Base-by-base conservation (phyloP, 2,797 vertebrate species). In the Leuciscus waleckii region DNA sequence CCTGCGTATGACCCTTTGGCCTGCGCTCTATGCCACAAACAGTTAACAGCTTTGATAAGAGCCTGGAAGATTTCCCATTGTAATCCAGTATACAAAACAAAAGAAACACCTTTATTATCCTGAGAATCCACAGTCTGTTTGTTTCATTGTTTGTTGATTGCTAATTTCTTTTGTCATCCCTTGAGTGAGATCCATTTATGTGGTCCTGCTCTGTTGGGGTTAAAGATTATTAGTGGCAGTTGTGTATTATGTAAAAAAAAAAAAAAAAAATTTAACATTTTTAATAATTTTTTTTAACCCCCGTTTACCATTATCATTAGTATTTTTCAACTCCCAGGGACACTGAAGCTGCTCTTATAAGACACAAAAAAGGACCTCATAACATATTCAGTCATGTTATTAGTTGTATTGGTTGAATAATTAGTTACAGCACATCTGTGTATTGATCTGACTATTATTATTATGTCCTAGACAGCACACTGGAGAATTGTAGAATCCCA, bases 111-210 rank as follows among this genome's bases (percentile, higher is more conserved):
- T 3, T 19, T 26, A 73, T 70, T n/a, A 49, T 32, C 7, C 4
- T 7, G 14, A 54, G 16, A 68, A 37, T 54, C 73, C 43, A 23
- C n/a, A 54, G 35, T 26, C 7, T 56, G 61, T 68, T 67, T 75
- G 70, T n/a, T 49, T 16, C 9, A 39, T 81, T 32, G 46, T 61
- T 75, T 83, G 65, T 71, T 79, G 49, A 78, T 77, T 26, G 16
- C 32, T 73, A 14, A 61, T 71, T 43, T 41, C 37, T 78, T 82
- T 76, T 78, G 61, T 68, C 4, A 67, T 83, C 73, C 73, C 73
- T 75, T 68, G 61, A 67, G 71, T 39, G 46, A 43, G 11, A 69
- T 73, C 13, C 11, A 29, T 29, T 26, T 14, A 73, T 74, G 81
- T 51, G 21, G 71, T 51, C 7, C 21, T 63, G 69, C 54, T 74